Conservation (phyloP, 1,140 invertebrate genomes). For the Cotesia glomerata region DNA sequence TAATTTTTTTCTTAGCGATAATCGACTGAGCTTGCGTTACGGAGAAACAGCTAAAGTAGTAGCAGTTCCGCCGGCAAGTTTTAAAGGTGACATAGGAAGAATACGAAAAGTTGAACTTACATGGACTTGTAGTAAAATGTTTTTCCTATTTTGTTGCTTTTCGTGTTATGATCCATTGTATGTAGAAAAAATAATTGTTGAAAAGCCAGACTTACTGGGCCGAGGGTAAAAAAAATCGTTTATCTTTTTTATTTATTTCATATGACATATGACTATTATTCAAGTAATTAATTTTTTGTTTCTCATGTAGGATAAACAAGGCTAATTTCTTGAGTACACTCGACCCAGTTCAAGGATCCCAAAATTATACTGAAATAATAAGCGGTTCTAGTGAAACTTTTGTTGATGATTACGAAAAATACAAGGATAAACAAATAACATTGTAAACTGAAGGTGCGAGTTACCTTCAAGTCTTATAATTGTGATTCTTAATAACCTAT, state of each 20-base stretch:
- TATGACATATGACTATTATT: background rate
- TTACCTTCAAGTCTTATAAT: no score
- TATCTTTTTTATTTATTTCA: background rate
- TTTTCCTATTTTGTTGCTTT: constrained; percentile 78
- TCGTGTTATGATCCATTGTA: constrained; percentile 85
- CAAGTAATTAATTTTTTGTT: constrained; percentile 27
- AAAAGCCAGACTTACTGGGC: constrained; percentile 75
- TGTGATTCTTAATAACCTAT: no score
- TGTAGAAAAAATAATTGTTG: constrained; percentile 74
- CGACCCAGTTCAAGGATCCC: constrained; percentile 69
- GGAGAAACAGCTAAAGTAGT: constrained; percentile 76
- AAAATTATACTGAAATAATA: constrained; percentile 77
- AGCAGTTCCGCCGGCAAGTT: constrained; percentile 74
- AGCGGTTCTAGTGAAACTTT: constrained; percentile 78
- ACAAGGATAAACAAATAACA: background rate
- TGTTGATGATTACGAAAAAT: constrained; percentile 69
- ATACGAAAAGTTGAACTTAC: constrained; percentile 73
- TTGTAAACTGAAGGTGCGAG: no score
- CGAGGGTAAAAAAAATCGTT: constrained; percentile 67
- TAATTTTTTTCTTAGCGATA: constrained; percentile 56
- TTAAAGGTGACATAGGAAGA: constrained; percentile 74
- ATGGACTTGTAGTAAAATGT: constrained; percentile 82
- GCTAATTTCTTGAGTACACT: constrained; percentile 74
- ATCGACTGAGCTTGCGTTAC: constrained; percentile 74
- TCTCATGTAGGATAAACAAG: constrained; percentile 69